phyloP scores from a whole-genome alignment of 2,888 invertebrate species.

The Orthosia incerta region DNA sequence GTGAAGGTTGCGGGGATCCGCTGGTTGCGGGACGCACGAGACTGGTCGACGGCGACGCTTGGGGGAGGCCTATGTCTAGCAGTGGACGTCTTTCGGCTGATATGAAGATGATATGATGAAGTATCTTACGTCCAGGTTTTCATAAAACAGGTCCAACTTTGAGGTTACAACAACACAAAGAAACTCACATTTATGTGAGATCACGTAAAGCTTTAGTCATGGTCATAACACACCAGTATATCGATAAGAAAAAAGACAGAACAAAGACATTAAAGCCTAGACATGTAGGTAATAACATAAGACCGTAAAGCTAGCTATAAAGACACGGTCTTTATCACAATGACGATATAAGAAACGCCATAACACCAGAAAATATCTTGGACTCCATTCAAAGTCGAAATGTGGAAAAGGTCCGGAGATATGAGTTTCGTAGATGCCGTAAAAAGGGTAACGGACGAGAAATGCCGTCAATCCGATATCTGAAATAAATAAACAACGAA shows the following conservation, averaged over 20 bases:
- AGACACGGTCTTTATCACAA: slow-evolving; percentile 37
- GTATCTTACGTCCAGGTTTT: neutral
- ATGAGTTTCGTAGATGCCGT: slow-evolving; percentile 68
- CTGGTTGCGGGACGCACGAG: too few relatives aligned
- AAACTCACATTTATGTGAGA: slow-evolving; percentile 6
- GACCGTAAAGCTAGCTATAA: slow-evolving; percentile 45
- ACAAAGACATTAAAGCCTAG: slow-evolving; percentile 12
- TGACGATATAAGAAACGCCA: slow-evolving; percentile 38
- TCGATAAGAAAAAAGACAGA: neutral
- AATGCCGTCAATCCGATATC: slow-evolving; percentile 67
- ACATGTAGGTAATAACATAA: slow-evolving; percentile 40
- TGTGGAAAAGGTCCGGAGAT: slow-evolving; percentile 66
- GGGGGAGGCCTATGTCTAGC: too few relatives aligned
- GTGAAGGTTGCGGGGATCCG: too few relatives aligned
- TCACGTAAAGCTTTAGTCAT: neutral
- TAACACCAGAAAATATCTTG: slow-evolving; percentile 52
- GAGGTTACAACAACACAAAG: too few relatives aligned
- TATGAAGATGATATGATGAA: too few relatives aligned
- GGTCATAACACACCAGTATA: neutral
- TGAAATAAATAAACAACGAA: slow-evolving; percentile 72
- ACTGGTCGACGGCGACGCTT: too few relatives aligned
- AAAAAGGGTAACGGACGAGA: slow-evolving; percentile 69
- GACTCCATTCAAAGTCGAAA: slow-evolving; percentile 55
- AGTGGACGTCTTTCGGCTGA: too few relatives aligned
- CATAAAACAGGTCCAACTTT: neutral